Evolutionary conservation across 2,113 vertebrate genomes (phyloP).

Genomic region (Connochaetes taurinus): DNA sequence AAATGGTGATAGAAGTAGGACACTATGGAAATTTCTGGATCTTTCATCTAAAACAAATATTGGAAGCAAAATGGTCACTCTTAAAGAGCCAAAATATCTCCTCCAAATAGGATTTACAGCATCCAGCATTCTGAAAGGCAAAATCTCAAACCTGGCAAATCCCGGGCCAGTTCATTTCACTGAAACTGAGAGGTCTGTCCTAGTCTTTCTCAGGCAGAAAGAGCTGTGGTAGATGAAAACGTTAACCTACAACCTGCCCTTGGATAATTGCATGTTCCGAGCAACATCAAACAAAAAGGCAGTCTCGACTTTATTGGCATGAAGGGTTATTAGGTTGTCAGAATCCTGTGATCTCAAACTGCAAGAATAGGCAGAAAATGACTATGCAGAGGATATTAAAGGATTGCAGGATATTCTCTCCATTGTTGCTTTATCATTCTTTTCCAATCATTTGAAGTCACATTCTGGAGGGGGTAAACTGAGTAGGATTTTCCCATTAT

Average conservation of each 20-base stretch:
- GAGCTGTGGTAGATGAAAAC: background rate
- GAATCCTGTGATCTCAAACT: constrained; percentile 21
- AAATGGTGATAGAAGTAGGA: background rate
- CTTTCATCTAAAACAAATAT: background rate
- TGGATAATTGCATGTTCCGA: constrained; percentile 21
- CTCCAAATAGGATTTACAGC: background rate
- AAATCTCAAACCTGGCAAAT: background rate
- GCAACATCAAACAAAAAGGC: constrained; percentile 32
- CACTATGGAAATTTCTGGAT: background rate
- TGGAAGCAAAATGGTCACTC: background rate
- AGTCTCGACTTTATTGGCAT: constrained; percentile 5
- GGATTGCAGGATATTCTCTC: background rate
- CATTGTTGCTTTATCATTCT: background rate
- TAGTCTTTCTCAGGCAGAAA: background rate
- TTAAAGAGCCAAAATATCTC: background rate
- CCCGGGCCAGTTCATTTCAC: background rate
- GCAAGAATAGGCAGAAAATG: constrained; percentile 38
- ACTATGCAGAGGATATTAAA: background rate
- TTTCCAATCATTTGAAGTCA: background rate
- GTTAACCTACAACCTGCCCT: background rate
- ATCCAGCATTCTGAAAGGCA: background rate
- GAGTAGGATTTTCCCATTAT: background rate
- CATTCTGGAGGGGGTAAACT: background rate
- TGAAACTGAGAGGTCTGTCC: background rate
- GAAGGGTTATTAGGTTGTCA: constrained; percentile 23